Evolutionary conservation across 2,888 invertebrate species (phyloP), one percentile per base, ranked within the genome.

Genomic region (Junonia oenone): DNA sequence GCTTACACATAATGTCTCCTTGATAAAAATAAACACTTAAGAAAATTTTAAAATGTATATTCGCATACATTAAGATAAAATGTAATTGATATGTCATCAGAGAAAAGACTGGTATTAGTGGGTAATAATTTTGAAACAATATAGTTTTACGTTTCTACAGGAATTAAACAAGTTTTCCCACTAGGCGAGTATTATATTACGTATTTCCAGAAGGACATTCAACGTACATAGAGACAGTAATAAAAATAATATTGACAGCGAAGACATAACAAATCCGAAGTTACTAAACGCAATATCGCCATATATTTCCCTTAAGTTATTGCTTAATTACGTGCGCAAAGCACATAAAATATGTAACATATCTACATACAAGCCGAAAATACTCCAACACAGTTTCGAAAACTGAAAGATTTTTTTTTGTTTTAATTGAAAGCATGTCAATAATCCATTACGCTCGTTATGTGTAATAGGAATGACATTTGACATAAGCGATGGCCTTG

Each of bases 251-350:
- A 58, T 58, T 54, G 55, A 57, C 51, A 56, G 15, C 27, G n/a
- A 37, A 27, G 14, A 40, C 22, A 48, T 40, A 48, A 56, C 59
- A 59, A 62, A 61, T 56, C 51, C 51, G 35, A 57, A 62, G 46
- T 56, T 53, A 51, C 27, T 56, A 61, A 63, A 66, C 56, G 59
- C 62, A 62, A 75, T 74, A 65, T 68, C 74, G 68, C 67, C 68
- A 75, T 77, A 76, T 72, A 67, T 78, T 76, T 66, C 61, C 70
- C 62, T 65, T 58, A 76, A 77, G 69, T 78, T 81, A 81, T 79
- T 71, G 64, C 76, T 79, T 78, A 70, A 79, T 79, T 76, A 76
- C 72, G 68, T 71, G 72, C 66, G 52, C 71, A 73, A 72, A 69
- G 51, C 59, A 67, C 68, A 74, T 75, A 71, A 75, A 73, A 68